Evolutionary conservation across 2,797 vertebrate species (phyloP), one percentile per base, ranked within the genome.

Genomic region (Neomorphus geoffroyi): DNA sequence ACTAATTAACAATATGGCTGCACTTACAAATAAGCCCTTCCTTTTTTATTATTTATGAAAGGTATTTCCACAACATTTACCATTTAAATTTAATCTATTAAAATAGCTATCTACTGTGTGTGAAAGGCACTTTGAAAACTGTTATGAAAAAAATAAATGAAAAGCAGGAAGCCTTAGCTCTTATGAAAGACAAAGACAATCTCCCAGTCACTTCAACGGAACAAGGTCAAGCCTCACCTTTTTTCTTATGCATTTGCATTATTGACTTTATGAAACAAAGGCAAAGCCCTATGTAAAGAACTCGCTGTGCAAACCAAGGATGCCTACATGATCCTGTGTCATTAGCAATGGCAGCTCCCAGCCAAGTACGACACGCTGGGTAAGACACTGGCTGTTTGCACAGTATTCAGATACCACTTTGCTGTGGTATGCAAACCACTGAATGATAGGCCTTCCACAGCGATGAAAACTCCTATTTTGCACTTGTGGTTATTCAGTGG

Each of bases 211-310:
- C 74, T 92, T 86, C 72, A 83, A 39, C 72, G 51, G n/a, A 33
- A 45, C 45, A 69, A 85, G 60, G 58, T 69, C 72, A 80, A 67
- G 50, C 16, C 61, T 85, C 78, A 85, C 78, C 53, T 87, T 87
- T 67, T 33, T 89, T 74, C 62, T 35, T 22, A 39, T 2, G 24
- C 30, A 85, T 93, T 78, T 89, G 81, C 75, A 82, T 94, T 95
- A 95, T 30, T 92, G 89, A 93, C 27, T 19, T 80, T 67, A 50
- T 4, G n/a, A 78, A 91, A 83, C 72, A 92, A 95, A 96, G 61
- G 71, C 80, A 91, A 92, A 85, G 53, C 53, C 69, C 37, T 53
- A 27, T 64, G 94, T 30, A 80, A 67, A 85, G 92, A 85, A 7
- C 4, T 17, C 1, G 1, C 24, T 24, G 65, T n/a, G 46, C 64